Evolutionary conservation across 2,888 invertebrate genomes (phyloP).

Genomic region (Eupeodes latifasciatus): DNA sequence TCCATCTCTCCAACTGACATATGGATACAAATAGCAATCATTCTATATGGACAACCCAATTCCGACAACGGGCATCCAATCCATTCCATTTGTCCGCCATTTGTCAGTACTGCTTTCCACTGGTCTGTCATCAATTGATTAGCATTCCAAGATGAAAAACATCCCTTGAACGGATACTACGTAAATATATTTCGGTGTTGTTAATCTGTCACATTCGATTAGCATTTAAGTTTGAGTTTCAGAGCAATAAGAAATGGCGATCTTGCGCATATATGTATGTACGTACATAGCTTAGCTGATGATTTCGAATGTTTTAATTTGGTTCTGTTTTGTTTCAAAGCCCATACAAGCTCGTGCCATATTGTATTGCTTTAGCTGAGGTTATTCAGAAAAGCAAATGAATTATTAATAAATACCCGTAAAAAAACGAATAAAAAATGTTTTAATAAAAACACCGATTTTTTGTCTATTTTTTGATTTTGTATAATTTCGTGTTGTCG

Average conservation of each 20-base stretch:
- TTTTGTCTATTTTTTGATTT: slow-evolving; percentile 33
- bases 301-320: too few relatives aligned
- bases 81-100: too few relatives aligned
- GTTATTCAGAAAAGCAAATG: slow-evolving; percentile 54
- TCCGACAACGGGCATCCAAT: slow-evolving; percentile 36
- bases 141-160: slow-evolving; percentile 66
- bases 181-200: slow-evolving; percentile 64
- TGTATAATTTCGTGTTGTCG: slow-evolving; percentile 62
- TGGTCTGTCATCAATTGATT: slow-evolving; percentile 1
- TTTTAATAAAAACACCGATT: slow-evolving; percentile 18
- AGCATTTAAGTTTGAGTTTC: slow-evolving; percentile 52
- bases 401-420: slow-evolving; percentile 63
- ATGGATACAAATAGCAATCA: slow-evolving; percentile 17
- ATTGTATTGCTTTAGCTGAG: background rate
- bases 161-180: slow-evolving; percentile 33
- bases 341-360: slow-evolving; percentile 55
- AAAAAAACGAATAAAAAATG: background rate
- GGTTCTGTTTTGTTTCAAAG: background rate
- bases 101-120: too few relatives aligned
- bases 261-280: slow-evolving; percentile 30
- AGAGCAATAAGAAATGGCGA: slow-evolving; percentile 6
- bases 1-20: slow-evolving; percentile 23
- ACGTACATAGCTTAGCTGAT: background rate
- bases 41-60: slow-evolving; percentile 2
- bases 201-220: slow-evolving; percentile 70